A percentile compares a stretch with the other conserved stretches of the same genome.
Conservation (phyloP, 2,113 vertebrate species). For the Petrocephalus zakoni region DNA sequence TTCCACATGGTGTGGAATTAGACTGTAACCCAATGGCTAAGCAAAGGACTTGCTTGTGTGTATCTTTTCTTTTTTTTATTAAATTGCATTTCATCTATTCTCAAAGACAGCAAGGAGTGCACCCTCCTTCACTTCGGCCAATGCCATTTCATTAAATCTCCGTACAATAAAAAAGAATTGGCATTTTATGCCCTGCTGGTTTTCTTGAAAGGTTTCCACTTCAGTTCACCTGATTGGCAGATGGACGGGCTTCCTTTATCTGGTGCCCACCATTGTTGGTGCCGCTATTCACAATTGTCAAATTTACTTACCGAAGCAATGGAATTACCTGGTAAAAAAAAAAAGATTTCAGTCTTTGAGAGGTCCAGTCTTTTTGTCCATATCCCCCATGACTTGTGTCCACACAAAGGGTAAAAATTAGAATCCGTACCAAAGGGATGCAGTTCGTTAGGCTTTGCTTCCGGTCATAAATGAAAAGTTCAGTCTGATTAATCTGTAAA, state of each 20-base stretch:
- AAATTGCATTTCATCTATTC: constrained; percentile 15
- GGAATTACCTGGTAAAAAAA: constrained; percentile 3
- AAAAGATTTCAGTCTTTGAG: neutral
- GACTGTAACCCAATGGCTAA: neutral
- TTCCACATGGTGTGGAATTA: neutral
- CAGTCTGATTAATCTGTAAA: neutral
- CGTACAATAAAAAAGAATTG: constrained; percentile 12
- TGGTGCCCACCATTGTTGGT: constrained; percentile 6
- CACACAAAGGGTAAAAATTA: constrained; percentile 6
- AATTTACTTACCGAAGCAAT: neutral
- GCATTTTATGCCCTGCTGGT: constrained; percentile 14
- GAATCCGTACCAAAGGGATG: neutral
- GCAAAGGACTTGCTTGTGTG: neutral
- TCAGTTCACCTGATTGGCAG: constrained; percentile 12
- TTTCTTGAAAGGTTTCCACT: constrained; percentile 15
- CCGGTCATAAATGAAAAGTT: neutral
- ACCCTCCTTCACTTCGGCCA: neutral
- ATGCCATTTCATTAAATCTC: constrained; percentile 17
- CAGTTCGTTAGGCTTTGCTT: neutral
- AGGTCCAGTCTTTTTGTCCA: neutral
- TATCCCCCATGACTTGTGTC: neutral
- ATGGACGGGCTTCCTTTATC: constrained; percentile 5
- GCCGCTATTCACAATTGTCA: constrained; percentile 4
- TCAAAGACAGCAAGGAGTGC: neutral
- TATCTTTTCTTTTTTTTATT: neutral